Evolutionary conservation across 64 coral and sea anemone species (phyloP).

Genomic region (Stichodactyla mertensii): DNA sequence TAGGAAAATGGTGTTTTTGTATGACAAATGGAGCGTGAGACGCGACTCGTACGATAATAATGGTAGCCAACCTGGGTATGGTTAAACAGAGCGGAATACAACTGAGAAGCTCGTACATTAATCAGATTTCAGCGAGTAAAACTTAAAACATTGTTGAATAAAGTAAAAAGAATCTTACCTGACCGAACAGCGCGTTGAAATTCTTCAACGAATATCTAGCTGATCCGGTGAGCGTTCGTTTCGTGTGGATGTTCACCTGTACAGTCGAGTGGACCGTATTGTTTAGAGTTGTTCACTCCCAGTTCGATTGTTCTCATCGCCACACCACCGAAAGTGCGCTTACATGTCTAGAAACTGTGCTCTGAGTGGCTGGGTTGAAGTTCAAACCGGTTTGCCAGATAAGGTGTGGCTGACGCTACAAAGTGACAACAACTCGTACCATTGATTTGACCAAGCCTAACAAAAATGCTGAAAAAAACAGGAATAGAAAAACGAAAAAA

Average conservation of each 20-base stretch:
- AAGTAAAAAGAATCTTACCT: background rate
- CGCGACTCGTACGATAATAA: background rate
- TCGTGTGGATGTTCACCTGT: background rate
- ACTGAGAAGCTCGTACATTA: too few species aligned
- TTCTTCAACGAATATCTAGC: background rate
- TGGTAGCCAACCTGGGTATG: too few species aligned
- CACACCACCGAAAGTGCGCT: background rate
- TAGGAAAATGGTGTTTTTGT: too few species aligned
- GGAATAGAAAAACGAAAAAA: background rate
- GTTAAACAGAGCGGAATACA: too few species aligned
- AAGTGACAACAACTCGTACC: background rate
- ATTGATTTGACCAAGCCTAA: background rate
- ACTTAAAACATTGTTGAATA: background rate
- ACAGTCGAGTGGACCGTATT: too few species aligned
- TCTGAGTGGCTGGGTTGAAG: conserved; percentile 15
- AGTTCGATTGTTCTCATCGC: background rate
- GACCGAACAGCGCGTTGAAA: background rate
- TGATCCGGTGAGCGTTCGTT: background rate
- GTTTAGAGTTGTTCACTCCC: background rate
- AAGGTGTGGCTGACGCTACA: background rate
- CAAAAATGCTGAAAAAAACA: background rate
- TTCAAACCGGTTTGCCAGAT: background rate
- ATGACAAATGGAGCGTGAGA: background rate
- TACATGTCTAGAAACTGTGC: background rate
- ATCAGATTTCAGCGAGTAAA: too few species aligned